These are phyloP conservation scores for Gallinago nigripennis DNA, from an alignment of 2,797 vertebrate genomes.

Conservation along the genomic window DNA sequence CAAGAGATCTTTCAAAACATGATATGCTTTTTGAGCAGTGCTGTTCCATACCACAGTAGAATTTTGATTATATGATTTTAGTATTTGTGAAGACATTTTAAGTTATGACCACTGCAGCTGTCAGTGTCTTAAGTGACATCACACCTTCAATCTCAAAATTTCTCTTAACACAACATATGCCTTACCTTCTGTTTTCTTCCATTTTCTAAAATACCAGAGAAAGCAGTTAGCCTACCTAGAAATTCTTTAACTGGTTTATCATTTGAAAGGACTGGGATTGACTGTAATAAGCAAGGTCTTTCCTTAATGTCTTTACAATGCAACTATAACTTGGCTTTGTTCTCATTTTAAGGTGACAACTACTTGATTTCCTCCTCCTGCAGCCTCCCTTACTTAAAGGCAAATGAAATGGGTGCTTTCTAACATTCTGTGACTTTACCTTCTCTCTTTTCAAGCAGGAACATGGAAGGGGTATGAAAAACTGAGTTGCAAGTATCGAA, in stretches of 20 bases:
- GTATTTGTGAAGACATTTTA: constrained; percentile 22
- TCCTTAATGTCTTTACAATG: constrained; percentile 21
- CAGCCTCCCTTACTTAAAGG: background rate
- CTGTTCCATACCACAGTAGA: background rate
- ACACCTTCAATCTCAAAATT: constrained; percentile 47
- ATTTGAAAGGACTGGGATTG: background rate
- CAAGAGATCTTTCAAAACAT: background rate
- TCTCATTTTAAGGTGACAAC: background rate
- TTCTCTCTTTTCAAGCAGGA: background rate
- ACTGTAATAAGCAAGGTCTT: constrained; percentile 2
- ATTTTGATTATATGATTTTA: constrained; percentile 24
- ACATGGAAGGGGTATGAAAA: background rate
- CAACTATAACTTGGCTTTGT: background rate
- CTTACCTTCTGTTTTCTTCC: constrained; percentile 62
- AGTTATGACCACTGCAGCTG: constrained; percentile 58
- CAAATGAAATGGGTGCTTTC: background rate
- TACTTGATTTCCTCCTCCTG: background rate
- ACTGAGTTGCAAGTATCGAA: background rate
- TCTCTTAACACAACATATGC: constrained; percentile 54
- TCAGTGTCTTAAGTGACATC: constrained; percentile 53
- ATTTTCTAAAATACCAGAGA: constrained; percentile 53
- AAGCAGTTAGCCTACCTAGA: constrained; percentile 20
- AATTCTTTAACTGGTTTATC: constrained; percentile 21
- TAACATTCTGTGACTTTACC: background rate
- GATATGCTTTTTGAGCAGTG: background rate